Conservation (phyloP, 2,113 vertebrate species). For the Perognathus longimembris region DNA sequence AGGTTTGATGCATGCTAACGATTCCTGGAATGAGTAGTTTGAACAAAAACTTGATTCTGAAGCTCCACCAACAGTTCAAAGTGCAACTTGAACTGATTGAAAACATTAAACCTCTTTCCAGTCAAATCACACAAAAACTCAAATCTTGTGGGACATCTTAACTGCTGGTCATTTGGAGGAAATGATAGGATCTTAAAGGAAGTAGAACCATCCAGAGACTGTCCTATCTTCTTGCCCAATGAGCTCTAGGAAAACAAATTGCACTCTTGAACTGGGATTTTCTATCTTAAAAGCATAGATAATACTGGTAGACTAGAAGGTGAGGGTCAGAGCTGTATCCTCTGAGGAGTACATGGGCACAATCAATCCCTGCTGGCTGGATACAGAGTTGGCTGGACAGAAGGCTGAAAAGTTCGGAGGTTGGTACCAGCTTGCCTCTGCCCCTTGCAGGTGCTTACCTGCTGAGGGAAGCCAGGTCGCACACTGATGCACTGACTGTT, state of each 20-base stretch:
- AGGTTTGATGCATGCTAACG: neutral
- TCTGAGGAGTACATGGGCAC: neutral
- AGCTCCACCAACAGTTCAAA: neutral
- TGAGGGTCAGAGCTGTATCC: neutral
- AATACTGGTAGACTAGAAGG: neutral
- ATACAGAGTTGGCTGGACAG: neutral
- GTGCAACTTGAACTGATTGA: neutral
- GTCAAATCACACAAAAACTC: neutral
- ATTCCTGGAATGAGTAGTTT: slow-evolving; percentile 19
- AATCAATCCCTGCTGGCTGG: neutral
- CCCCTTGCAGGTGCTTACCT: slow-evolving; percentile 78
- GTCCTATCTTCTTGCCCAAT: neutral
- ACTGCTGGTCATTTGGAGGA: neutral
- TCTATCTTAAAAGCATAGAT: neutral
- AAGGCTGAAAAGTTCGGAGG: neutral
- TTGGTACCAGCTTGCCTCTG: neutral
- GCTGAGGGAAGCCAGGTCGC: slow-evolving; percentile 69
- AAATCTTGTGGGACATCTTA: neutral
- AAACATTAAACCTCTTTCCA: neutral
- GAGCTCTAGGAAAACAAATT: neutral
- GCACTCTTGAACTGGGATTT: neutral
- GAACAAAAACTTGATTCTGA: neutral
- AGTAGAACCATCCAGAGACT: slow-evolving; percentile 1
- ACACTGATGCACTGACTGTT: slow-evolving; percentile 90
- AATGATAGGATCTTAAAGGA: slow-evolving; percentile 5